Evolutionary conservation across 2,888 invertebrate species (phyloP).

Genomic region (Nycteola revayana): DNA sequence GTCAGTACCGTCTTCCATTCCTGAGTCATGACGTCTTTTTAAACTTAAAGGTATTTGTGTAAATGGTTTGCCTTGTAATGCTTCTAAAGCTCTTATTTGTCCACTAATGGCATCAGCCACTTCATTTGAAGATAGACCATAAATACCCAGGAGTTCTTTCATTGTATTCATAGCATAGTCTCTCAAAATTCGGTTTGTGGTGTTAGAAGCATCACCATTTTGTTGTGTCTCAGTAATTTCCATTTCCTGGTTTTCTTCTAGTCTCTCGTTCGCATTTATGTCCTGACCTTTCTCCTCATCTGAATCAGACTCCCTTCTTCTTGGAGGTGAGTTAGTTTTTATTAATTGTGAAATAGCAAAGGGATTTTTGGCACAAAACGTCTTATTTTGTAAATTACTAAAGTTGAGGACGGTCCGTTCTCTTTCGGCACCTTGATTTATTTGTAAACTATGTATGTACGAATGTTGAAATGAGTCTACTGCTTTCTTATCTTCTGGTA

Average conservation of each 20-base stretch:
- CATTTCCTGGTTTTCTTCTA: constrained; percentile 59
- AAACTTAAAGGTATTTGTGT: constrained; percentile 69
- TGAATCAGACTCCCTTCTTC: constrained; percentile 77
- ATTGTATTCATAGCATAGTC: constrained; percentile 91
- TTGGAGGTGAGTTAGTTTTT: constrained; percentile 77
- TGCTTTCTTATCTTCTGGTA: constrained; percentile 67
- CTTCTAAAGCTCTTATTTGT: constrained; percentile 85
- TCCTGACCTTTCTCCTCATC: constrained; percentile 77
- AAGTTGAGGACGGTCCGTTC: constrained; percentile 72
- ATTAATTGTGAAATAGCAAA: constrained; percentile 81
- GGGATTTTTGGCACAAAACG: constrained; percentile 81
- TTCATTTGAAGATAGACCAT: constrained; percentile 87
- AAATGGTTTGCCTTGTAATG: constrained; percentile 84
- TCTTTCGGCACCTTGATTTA: constrained; percentile 58
- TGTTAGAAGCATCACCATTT: constrained; percentile 68
- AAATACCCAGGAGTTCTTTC: constrained; percentile 89
- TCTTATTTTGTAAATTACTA: constrained; percentile 76
- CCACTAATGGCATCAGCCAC: constrained; percentile 86
- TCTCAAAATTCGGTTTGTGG: constrained; percentile 84
- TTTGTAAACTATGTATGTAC: constrained; percentile 76
- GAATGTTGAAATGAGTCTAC: constrained; percentile 76
- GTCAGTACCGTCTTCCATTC: constrained; percentile 61
- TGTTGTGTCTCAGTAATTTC: constrained; percentile 57
- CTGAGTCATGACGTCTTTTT: constrained; percentile 70
- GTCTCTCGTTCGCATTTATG: constrained; percentile 72